These are phyloP conservation scores for Ligdia adustata DNA, from an alignment of 2,888 invertebrate genomes.

Conservation along the genomic window DNA sequence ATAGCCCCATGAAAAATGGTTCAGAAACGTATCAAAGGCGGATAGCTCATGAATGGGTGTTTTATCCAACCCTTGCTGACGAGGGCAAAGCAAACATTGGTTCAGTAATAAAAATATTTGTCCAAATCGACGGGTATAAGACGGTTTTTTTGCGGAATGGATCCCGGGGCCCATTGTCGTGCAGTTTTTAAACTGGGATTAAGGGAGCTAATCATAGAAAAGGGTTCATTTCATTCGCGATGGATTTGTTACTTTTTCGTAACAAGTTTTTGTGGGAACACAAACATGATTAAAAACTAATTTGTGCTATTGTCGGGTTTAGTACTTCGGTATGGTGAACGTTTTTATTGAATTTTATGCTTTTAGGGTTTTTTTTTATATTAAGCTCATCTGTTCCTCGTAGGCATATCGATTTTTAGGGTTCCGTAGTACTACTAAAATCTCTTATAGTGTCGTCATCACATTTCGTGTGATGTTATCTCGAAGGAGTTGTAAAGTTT, in stretches of 20 bases:
- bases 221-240: slow-evolving; percentile 38
- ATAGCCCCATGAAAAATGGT: slow-evolving; percentile 62
- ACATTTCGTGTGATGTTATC: too few species aligned
- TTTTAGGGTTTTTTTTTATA: too few species aligned
- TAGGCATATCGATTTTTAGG: too few species aligned
- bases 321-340: too few species aligned
- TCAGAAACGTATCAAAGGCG: slow-evolving; percentile 66
- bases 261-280: slow-evolving; percentile 33
- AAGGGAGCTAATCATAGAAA: slow-evolving; percentile 73
- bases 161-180: slow-evolving; percentile 65
- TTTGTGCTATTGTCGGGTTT: slow-evolving; percentile 15
- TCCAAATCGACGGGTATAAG: slow-evolving; percentile 66
- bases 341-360: too few species aligned
- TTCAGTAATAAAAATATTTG: slow-evolving; percentile 82
- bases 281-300: slow-evolving; percentile 43
- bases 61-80: slow-evolving; percentile 73
- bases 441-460: too few species aligned
- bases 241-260: slow-evolving; percentile 39
- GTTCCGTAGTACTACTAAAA: too few species aligned
- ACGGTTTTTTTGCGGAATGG: slow-evolving; percentile 66
- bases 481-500: too few species aligned
- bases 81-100: slow-evolving; percentile 78
- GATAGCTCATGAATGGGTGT: slow-evolving; percentile 65
- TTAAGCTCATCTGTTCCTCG: too few species aligned
- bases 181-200: slow-evolving; percentile 77